phyloP scores from a whole-genome alignment of 1,140 invertebrate genomes.

The Kradibia gibbosae region DNA sequence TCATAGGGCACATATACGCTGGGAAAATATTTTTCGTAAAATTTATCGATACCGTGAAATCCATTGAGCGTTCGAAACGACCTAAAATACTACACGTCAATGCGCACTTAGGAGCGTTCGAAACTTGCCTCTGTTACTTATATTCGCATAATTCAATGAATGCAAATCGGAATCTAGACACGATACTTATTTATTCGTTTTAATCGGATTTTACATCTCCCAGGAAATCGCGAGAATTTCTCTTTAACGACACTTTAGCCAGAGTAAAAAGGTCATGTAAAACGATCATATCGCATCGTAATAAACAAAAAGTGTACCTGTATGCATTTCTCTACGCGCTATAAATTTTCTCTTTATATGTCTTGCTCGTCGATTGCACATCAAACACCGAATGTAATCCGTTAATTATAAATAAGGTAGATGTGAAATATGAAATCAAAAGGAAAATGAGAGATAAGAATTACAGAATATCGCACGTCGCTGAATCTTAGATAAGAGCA shows the following conservation, averaged over 20 bases:
- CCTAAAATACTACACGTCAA: slow-evolving; percentile 11
- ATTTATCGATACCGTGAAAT: background rate
- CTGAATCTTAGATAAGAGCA: background rate
- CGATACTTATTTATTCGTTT: slow-evolving; percentile 21
- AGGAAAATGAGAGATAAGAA: background rate
- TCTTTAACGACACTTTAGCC: slow-evolving; percentile 35
- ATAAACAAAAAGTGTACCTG: slow-evolving; percentile 10
- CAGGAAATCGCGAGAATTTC: slow-evolving; percentile 13
- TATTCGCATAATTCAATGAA: slow-evolving; percentile 32
- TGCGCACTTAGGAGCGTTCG: background rate
- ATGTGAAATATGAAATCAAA: background rate
- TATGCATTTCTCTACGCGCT: background rate
- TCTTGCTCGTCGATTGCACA: slow-evolving; percentile 9
- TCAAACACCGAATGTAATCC: background rate
- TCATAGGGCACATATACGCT: background rate
- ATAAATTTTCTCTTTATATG: slow-evolving; percentile 26
- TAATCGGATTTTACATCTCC: slow-evolving; percentile 42
- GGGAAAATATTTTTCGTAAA: background rate
- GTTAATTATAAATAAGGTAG: slow-evolving; percentile 23
- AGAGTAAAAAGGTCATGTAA: slow-evolving; percentile 29
- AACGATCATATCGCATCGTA: slow-evolving; percentile 20
- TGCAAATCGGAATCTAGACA: slow-evolving; percentile 10
- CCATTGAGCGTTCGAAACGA: background rate
- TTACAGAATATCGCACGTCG: background rate
- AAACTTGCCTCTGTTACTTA: background rate